A percentile compares a stretch with the other conserved stretches of the same genome.
These are phyloP conservation scores for Stegana nigrithorax DNA, from an alignment of 2,888 invertebrate species.

Conservation along the genomic window DNA sequence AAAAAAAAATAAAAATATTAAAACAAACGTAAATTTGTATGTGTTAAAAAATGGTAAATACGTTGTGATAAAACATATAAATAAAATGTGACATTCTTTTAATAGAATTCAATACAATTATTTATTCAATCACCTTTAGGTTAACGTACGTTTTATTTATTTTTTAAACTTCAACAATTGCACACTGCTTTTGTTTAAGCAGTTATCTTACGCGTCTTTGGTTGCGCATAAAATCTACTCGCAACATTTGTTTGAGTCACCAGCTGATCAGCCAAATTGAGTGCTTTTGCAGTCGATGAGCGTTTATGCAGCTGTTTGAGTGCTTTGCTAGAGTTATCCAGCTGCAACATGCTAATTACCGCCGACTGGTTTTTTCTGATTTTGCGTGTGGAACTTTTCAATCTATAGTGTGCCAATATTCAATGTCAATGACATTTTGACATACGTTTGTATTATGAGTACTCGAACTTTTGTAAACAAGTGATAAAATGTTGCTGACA, in stretches of 20 bases:
- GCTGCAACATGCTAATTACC: neutral
- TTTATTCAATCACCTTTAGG: too few species aligned
- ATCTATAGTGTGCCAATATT: neutral
- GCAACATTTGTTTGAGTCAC: too few species aligned
- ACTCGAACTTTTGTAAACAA: neutral
- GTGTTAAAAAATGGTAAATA: neutral
- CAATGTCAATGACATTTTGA: slow-evolving; percentile 16
- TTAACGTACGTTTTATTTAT: too few species aligned
- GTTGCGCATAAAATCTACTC: too few species aligned
- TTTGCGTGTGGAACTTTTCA: neutral
- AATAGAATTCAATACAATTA: neutral
- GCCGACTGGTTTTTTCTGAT: neutral
- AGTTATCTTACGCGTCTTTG: too few species aligned
- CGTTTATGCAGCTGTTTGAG: slow-evolving; percentile 25
- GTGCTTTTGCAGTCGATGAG: neutral
- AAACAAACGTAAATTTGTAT: neutral
- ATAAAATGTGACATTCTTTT: neutral
- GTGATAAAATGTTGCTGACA: neutral
- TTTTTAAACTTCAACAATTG: too few species aligned
- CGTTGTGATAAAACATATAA: neutral
- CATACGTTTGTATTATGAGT: neutral
- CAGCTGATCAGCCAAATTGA: too few species aligned
- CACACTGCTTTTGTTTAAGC: too few species aligned
- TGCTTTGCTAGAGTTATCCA: neutral
- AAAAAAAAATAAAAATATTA: neutral